Evolutionary conservation across 92 coral and sea anemone species (phyloP), one percentile per base, ranked within the genome.

Genomic region (Palythoa heliodiscus): DNA sequence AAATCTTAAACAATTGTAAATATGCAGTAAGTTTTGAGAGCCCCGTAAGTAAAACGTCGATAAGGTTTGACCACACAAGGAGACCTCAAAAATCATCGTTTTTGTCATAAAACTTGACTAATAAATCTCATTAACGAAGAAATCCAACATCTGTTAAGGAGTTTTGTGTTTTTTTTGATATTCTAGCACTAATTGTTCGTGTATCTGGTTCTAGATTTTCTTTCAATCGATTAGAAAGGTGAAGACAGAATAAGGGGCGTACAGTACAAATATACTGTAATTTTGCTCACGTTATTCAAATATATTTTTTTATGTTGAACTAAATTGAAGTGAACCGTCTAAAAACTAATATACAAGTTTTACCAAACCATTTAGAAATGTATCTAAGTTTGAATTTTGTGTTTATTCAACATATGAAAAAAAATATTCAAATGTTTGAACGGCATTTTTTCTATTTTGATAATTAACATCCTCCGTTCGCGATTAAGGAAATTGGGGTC

Each of bases 401-500:
- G 23, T 66, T 16, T 37, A n/a, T 78, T 78, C 38, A 58, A 58
- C 55, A 38, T 8, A 39, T 66, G n/a, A 22, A 60, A 57, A 53
- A 37, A 77, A 29, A 38, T 17, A 25, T 75, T 75, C 80, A 52
- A 53, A 52, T 75, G 54, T 77, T 77, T 43, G 61, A 66, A 50
- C 4, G 60, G 24, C 8, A 55, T 61, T 80, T 61, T 80, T 57
- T 35, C 29, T n/a, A 29, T 60, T 50, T 77, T 80, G 35, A 64
- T 43, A 25, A 23, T 47, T 80, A 9, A 15, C 23, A 63, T 80
- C 40, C 17, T 24, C 20, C 69, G 16, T 19, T 55, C 37, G 66
- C 66, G 40, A 80, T 64, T 24, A 23, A 25, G 73, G 47, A 63
- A 68, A 47, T 80, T 63, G 61, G 39, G 73, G 73, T 80, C 83